Base-by-base conservation (phyloP, 53 echinoderm and acorn worm species). In the Luidia sarsii region DNA sequence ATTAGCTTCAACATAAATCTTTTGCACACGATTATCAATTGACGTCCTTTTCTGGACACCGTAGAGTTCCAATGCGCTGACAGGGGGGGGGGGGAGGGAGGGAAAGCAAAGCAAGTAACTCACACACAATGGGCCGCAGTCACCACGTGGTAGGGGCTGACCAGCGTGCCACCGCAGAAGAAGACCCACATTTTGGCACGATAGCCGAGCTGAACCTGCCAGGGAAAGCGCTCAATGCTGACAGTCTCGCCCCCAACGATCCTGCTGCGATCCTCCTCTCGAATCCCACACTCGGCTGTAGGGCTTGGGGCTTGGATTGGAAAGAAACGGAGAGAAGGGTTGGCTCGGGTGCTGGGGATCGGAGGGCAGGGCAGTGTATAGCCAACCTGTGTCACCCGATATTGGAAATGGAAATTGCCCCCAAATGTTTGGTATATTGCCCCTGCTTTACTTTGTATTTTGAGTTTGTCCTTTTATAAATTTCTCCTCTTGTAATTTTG, bases 91-190 rank as follows among this genome's bases (percentile, higher is more conserved):
- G 46, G 46, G 46, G 46, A 45, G 46, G 33, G 3, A 28, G 33
- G 28, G 15, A 7, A 33, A 36, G 28, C 25, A 27, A 6, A 1
- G 33, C 1, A 8, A 23, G 5, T 7, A 35, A 18, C 70, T 70
- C 50, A 70, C 70, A 70, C 70, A 70, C 70, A 70, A 50, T 70
- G 70, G 10, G 70, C 70, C 6, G 70, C 70, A 0, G 70, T 70
- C 50, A 70, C 50, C 21, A 70, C 70, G 19, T 70, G 18, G 15
- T 31, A 24, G 3, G 70, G 31, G 0, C 50, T 21, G 18, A 70
- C 19, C 7, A 70, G 70, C 33, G 70, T 70, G 1, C 70, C 70
- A 7, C 70, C 70, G 10, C 70, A 70, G 50, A 33, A 20, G 29
- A 70, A 70, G 33, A 50, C 46, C 48, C 33, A 70, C 11, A 3